Conservation (phyloP, 2,888 invertebrate species). For the Orthosia incerta region DNA sequence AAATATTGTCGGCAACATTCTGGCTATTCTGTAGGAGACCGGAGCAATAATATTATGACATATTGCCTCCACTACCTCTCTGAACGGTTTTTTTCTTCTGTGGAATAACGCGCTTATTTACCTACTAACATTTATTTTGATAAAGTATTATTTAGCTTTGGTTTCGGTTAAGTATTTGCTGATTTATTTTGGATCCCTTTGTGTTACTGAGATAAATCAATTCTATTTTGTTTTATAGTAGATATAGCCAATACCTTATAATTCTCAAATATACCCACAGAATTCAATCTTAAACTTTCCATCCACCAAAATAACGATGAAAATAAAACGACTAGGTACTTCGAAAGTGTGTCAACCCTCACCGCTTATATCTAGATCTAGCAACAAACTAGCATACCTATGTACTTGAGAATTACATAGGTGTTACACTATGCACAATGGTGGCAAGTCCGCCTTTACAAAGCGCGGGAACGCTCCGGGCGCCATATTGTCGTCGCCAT, state of each 20-base stretch:
- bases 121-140: conserved; percentile 54
- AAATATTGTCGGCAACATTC: conserved; percentile 87
- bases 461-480: conserved; percentile 83
- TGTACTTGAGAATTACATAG: conserved; percentile 61
- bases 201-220: neutral
- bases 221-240: neutral
- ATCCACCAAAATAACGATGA: neutral
- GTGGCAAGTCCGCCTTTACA: conserved; percentile 70
- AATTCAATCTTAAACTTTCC: neutral
- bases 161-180: conserved; percentile 26
- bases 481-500: conserved; percentile 89
- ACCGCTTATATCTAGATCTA: conserved; percentile 8
- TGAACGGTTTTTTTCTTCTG: conserved; percentile 75
- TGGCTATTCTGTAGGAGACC: conserved; percentile 84
- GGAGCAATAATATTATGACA: conserved; percentile 90
- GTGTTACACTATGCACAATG: conserved; percentile 68
- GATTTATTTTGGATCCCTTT: neutral
- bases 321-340: neutral
- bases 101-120: conserved; percentile 55
- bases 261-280: neutral
- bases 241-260: neutral
- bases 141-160: conserved; percentile 6
- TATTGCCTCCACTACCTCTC: conserved; percentile 85
- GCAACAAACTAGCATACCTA: conserved; percentile 46
- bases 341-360: conserved; percentile 30